A percentile compares a stretch with the other conserved stretches of the same genome.
Conservation (phyloP, 2,888 invertebrate genomes). For the Cosmia pyralina region DNA sequence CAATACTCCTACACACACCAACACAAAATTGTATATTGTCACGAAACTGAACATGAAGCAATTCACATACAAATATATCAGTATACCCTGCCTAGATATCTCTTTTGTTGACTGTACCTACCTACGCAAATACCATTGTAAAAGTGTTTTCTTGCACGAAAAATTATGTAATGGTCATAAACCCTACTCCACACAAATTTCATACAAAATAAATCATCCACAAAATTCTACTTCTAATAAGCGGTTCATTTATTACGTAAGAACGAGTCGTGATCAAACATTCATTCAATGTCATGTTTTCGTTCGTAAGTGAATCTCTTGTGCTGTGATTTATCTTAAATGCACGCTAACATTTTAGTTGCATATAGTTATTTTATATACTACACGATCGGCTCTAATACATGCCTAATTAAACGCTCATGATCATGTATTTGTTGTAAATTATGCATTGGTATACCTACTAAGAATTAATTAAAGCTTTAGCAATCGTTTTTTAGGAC, state of each 20-base stretch:
- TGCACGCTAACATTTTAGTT: constrained; percentile 23
- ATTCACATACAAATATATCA: too few relatives aligned
- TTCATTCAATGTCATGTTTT: constrained; percentile 61
- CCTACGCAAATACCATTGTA: background rate
- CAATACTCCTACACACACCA: too few relatives aligned
- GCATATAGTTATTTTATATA: constrained; percentile 20
- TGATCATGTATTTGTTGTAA: constrained; percentile 38
- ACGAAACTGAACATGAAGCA: too few relatives aligned
- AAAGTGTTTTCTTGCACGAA: background rate
- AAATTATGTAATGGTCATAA: background rate
- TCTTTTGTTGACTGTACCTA: too few relatives aligned
- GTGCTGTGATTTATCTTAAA: constrained; percentile 44
- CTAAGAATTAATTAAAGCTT: constrained; percentile 38
- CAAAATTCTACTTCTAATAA: constrained; percentile 47
- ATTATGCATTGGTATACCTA: constrained; percentile 45
- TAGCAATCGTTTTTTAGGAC: constrained; percentile 9
- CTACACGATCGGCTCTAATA: constrained; percentile 46
- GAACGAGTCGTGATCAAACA: constrained; percentile 50
- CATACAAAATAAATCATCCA: constrained; percentile 32
- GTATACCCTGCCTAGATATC: too few relatives aligned
- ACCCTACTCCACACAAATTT: constrained; percentile 10
- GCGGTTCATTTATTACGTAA: constrained; percentile 54
- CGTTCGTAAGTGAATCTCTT: constrained; percentile 52
- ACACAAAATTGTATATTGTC: too few relatives aligned
- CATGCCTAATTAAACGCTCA: constrained; percentile 53